Evolutionary conservation across 2,888 invertebrate species (phyloP).

Genomic region (Acronicta psi): DNA sequence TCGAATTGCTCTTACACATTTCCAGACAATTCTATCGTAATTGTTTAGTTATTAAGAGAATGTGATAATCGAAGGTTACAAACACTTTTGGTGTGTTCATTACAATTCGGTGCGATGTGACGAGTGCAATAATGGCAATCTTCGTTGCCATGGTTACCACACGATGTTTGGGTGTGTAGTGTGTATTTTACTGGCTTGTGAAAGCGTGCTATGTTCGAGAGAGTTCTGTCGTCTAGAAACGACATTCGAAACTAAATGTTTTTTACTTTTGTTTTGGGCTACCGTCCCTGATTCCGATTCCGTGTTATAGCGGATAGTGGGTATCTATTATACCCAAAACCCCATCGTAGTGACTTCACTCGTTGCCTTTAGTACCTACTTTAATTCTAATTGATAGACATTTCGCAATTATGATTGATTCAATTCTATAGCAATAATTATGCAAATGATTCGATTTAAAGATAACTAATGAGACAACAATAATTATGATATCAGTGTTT

Average conservation of each 20-base stretch:
- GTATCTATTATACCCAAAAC: too few species aligned
- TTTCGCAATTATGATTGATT: slow-evolving; percentile 7
- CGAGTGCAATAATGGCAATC: slow-evolving; percentile 12
- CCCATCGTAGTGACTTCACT: neutral
- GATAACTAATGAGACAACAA: slow-evolving; percentile 1
- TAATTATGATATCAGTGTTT: slow-evolving; percentile 5
- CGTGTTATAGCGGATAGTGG: too few species aligned
- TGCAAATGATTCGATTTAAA: neutral
- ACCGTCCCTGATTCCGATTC: neutral
- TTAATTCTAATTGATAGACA: neutral
- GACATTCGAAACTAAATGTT: neutral
- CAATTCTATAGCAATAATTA: slow-evolving; percentile 5
- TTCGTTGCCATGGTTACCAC: slow-evolving; percentile 25
- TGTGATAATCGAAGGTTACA: too few species aligned
- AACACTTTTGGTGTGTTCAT: slow-evolving; percentile 1
- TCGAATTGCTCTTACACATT: too few species aligned
- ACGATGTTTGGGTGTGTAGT: slow-evolving; percentile 22
- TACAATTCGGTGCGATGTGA: slow-evolving; percentile 27
- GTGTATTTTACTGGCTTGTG: slow-evolving; percentile 28
- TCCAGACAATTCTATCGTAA: too few species aligned
- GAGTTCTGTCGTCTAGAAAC: slow-evolving; percentile 8
- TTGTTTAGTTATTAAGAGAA: too few species aligned
- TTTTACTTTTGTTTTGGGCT: slow-evolving; percentile 2
- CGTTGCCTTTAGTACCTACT: neutral
- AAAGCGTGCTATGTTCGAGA: slow-evolving; percentile 41